Evolutionary conservation across 2,888 invertebrate genomes (phyloP), one percentile per base, ranked within the genome.

Genomic region (Drosophila mimetica): DNA sequence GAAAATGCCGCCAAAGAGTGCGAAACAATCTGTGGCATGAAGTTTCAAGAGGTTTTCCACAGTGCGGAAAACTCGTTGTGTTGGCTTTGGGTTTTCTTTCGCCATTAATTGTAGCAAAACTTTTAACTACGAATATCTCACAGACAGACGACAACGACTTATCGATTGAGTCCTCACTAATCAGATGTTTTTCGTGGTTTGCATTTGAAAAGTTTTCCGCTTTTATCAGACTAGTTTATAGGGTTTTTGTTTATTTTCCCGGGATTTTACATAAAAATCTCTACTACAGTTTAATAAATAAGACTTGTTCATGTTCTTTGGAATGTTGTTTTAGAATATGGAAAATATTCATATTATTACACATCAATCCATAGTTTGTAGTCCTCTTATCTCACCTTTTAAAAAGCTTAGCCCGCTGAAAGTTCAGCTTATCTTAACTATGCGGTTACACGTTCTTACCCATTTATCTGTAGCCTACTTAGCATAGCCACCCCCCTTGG

Each of bases 391-490:
- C 20, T 22, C 22, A 47, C 28, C 28, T 14, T 9, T 14, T 20
- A 14, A 14, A 55, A n/a, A 1, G 22, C 28, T 14, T 16, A 14
- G 6, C 16, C 16, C 28, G 30, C 14, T 42, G 8, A 22, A 42
- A 30, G n/a, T 14, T 14, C n/a, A n/a, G 6, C 9, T 46, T 46
- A 25, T 3, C 44, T 20, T 52, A 52, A 61, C 32, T 61, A 61
- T 61, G 64, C 64, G 52, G 37, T 51, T 32, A 52, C 64, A 64
- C 64, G 64, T 52, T 46, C 51, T 39, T 37, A 51, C 46, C 30
- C 20, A 7, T 25, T 30, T 4, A 1, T 30, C 44, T 25, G 9
- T 46, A 37, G 51, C 60, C 51, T 46, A 60, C 42, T 51, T 60
- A 64, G 20, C 63, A 28, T 22, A 8, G 20, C 20, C 25, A 16